Evolutionary conservation across 1,140 invertebrate genomes (phyloP).

Genomic region (Heliconius hermathena): DNA sequence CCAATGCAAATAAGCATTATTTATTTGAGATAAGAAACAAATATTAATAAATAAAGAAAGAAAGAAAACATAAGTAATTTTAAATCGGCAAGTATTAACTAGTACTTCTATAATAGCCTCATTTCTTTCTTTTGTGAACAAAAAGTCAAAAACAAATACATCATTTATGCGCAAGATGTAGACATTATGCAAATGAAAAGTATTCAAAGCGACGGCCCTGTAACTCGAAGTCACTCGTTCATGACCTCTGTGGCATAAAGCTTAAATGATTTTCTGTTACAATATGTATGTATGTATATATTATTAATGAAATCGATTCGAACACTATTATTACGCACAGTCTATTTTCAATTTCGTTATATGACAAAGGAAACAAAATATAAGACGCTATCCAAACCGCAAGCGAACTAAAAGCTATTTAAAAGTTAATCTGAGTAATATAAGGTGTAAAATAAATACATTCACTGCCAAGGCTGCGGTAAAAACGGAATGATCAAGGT

Average conservation of each 20-base stretch:
- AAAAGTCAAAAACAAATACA: constrained; percentile 28
- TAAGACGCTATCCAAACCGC: constrained; percentile 27
- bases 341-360: not conserved
- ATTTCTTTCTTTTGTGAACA: constrained; percentile 33
- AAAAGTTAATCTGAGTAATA: constrained; percentile 35
- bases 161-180: constrained; percentile 33
- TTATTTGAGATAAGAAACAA: not conserved
- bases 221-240: constrained; percentile 31
- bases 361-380: constrained; percentile 1
- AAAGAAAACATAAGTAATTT: not conserved
- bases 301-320: not conserved
- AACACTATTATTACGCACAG: not conserved
- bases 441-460: constrained; percentile 39
- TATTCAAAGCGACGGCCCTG: constrained; percentile 23
- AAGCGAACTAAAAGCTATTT: constrained; percentile 24
- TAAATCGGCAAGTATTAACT: not conserved
- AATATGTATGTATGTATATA: not conserved
- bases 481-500: constrained; percentile 39
- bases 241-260: constrained; percentile 30
- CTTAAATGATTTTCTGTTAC: constrained; percentile 1
- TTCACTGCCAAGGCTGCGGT: constrained; percentile 46
- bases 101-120: not conserved
- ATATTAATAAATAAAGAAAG: not conserved
- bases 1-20: too few species aligned
- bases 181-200: constrained; percentile 43